phyloP scores from a whole-genome alignment of 2,797 vertebrate species.

The Hipposideros larvatus region DNA sequence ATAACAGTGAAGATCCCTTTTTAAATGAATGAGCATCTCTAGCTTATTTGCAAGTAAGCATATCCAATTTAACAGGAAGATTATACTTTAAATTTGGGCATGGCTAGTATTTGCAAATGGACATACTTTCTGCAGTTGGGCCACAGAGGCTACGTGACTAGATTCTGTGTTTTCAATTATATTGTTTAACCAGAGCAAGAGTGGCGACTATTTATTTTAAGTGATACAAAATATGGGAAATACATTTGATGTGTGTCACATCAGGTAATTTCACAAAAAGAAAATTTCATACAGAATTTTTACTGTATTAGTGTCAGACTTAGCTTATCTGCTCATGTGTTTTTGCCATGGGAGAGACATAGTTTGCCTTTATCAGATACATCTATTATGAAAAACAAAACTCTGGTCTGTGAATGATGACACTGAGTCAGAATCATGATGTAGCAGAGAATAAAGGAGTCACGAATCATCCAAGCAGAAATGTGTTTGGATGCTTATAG shows the following conservation, averaged over 20 bases:
- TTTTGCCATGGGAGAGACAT: conserved; percentile 63
- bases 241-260: conserved; percentile 41
- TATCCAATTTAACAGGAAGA: background rate
- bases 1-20: conserved; percentile 45
- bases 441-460: conserved; percentile 81
- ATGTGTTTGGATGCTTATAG: conserved; percentile 86
- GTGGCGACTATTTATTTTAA: conserved; percentile 17
- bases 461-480: conserved; percentile 85
- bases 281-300: background rate
- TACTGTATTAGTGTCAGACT: conserved; percentile 46
- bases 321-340: conserved; percentile 49
- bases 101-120: background rate
- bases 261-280: conserved; percentile 11
- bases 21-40: background rate
- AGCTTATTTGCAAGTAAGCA: conserved; percentile 66
- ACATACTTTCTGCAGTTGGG: background rate
- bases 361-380: conserved; percentile 59
- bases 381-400: conserved; percentile 70
- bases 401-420: conserved; percentile 56
- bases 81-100: background rate
- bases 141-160: background rate
- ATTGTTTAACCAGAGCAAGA: conserved; percentile 34
- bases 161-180: conserved; percentile 25
- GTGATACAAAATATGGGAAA: background rate
- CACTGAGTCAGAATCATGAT: conserved; percentile 79